Percentiles rank a stretch among this genome's conserved stretches.
These are phyloP conservation scores for Leucania comma DNA, from an alignment of 2,888 invertebrate genomes.

Conservation along the genomic window DNA sequence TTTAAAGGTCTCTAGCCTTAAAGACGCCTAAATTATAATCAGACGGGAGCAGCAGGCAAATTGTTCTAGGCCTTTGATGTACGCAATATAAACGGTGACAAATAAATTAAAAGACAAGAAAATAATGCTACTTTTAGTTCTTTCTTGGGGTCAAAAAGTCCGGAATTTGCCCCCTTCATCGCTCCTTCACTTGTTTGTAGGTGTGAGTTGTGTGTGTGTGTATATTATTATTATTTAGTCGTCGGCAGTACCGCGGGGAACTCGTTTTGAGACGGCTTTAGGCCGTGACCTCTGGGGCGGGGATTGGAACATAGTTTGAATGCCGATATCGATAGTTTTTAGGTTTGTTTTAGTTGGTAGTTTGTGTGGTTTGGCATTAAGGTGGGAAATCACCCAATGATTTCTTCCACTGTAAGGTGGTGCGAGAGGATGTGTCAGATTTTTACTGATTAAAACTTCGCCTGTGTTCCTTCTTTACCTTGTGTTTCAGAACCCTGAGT, in stretches of 20 bases:
- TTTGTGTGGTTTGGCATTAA: too few species aligned
- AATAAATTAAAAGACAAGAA: slow-evolving; percentile 21
- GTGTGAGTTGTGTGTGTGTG: slow-evolving; percentile 60
- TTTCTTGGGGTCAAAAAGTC: slow-evolving; percentile 52
- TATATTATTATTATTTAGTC: slow-evolving; percentile 85
- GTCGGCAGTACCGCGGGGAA: slow-evolving; percentile 80
- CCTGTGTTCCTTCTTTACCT: too few species aligned
- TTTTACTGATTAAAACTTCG: too few species aligned
- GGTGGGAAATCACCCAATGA: too few species aligned
- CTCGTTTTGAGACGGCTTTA: slow-evolving; percentile 83
- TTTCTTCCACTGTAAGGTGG: too few species aligned
- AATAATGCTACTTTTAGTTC: slow-evolving; percentile 35
- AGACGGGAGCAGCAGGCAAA: too few species aligned
- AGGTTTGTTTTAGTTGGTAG: background rate
- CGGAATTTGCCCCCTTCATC: slow-evolving; percentile 58
- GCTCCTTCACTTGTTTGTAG: slow-evolving; percentile 11
- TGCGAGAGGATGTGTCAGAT: too few species aligned
- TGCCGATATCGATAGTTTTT: slow-evolving; percentile 68
- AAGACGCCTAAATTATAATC: too few species aligned
- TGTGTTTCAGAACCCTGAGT: too few species aligned
- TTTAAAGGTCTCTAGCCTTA: too few species aligned
- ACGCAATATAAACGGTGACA: background rate
- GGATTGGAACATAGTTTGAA: slow-evolving; percentile 32
- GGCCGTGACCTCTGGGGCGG: slow-evolving; percentile 88
- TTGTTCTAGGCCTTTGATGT: too few species aligned